Base-by-base conservation (phyloP, 2,888 invertebrate genomes). In the Drosophila ezoana region DNA sequence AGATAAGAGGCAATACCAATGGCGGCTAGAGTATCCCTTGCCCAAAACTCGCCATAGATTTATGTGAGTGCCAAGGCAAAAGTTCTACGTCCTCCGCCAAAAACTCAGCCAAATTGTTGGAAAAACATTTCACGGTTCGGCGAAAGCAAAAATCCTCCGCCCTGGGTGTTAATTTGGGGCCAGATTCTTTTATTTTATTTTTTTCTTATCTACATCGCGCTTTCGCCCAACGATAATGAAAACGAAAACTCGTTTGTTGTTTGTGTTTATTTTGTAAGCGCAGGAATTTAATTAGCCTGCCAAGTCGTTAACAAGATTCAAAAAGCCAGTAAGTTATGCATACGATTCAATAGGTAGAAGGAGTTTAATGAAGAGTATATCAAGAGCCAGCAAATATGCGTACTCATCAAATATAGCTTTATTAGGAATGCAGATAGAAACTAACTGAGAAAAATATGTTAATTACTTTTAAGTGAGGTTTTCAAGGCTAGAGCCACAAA, bases 261-360 rank as follows among this genome's bases (percentile, higher is more conserved):
- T 75, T 76, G 52, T 64, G 64, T 75, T 80, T 66, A 65, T 65
- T 28, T 82, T 69, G 68, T 66, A 80, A 74, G 81, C 63, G 73
- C 70, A 70, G 54, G 87, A 82, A 88, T 89, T 86, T 89, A 82
- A 84, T 84, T 84, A 84, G 84, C 73, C 66, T 61, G 66, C 83
- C 71, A 68, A 86, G 86, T 87, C 86, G 89, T 89, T 84, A 84
- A 85, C 83, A 87, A 88, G 83, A 79, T 89, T 75, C 86, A 70
- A 54, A 68, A 70, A 60, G 65, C 72, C 78, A 56, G 69, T 81
- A 75, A 83, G 81, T 81, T 80, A 83, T 83, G 74, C 74, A 59
- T 28, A 48, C 62, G 64, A 72, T 69, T 62, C 44, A 49, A 47
- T 56, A 49, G 38, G n/a, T 38, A n/a, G 41, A 47, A 33, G 38